Base-by-base conservation (phyloP, 2,888 invertebrate genomes). In the Drosophila anceps region DNA sequence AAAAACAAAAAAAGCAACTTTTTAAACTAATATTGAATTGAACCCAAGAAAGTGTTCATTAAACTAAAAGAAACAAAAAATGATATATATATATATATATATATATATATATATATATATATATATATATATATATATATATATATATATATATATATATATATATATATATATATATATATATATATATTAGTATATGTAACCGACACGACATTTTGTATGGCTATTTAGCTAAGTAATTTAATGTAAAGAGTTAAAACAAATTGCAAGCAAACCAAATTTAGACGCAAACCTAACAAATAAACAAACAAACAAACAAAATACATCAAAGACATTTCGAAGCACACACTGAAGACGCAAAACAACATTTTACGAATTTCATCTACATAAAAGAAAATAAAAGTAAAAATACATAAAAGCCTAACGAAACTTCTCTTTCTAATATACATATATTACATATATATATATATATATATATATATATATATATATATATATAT, bases 11-110 rank as follows among this genome's bases (percentile, higher is more conserved):
- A 70, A 61, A 51, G 51, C 24, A 81, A 81, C 75, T 89, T 85
- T 85, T 85, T 89, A 85, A 81, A 85, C 78, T 88, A 85, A 87
- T 85, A 82, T 90, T 90, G 86, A 90, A 90, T 91, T 91, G 92
- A 91, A 91, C 91, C 92, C 90, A 91, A 88, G 86, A 88, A 91
- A 91, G 92, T 91, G 91, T 91, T 91, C 91, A 91, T 88, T 91
- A 91, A 91, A 91, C 85, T 89, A 87, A 90, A 82, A 73, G 73
- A 72, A 59, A 79, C 50, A 78, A 59, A 61, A 75, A 55, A 62
- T 46, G 24, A 24, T 35, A 60, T 37, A 63, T 55, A 63, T 35
- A 55, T 44, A 57, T 64, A 67, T 46, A 61, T 48, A 43, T 50
- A 60, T 58, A 57, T 53, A 53, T 48, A 53, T 41, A 53, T 59